Percentiles rank a stretch among this genome's conserved stretches.
These are phyloP conservation scores for Helicoverpa zea DNA, from an alignment of 1,140 invertebrate species.

Conservation along the genomic window DNA sequence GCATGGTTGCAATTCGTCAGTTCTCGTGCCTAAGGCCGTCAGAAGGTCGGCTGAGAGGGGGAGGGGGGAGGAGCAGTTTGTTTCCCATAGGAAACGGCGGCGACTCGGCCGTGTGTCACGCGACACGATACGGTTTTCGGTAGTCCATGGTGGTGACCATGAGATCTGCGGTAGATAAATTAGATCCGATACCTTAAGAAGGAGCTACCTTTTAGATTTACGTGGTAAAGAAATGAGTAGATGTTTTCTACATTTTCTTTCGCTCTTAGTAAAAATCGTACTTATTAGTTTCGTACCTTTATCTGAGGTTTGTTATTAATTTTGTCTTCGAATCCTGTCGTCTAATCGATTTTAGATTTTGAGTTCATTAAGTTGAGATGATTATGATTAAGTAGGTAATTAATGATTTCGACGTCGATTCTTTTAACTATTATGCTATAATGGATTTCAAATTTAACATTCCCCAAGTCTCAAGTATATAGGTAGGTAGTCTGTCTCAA, in stretches of 20 bases:
- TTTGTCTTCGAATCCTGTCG: no score
- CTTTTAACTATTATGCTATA: not conserved
- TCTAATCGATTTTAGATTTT: no score
- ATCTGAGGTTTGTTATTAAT: no score
- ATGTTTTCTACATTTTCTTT: no score
- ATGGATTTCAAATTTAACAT: not conserved
- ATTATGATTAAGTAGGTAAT: no score
- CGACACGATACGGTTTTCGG: constrained; percentile 63
- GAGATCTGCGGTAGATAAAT: not conserved
- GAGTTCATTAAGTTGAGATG: no score
- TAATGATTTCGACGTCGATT: no score
- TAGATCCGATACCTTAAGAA: no score
- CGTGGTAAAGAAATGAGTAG: no score
- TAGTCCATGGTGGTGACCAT: constrained; percentile 57
- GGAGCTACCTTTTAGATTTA: no score
- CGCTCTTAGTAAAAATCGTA: no score
- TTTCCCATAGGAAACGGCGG: constrained; percentile 75
- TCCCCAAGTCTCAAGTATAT: not conserved
- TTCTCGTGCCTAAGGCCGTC: not conserved
- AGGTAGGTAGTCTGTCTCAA: not conserved
- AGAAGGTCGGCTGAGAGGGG: not conserved
- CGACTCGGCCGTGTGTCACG: constrained; percentile 66
- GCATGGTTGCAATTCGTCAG: constrained; percentile 48
- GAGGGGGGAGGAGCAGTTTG: constrained; percentile 34
- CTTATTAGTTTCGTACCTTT: no score